Base-by-base conservation (phyloP, 2,888 invertebrate genomes). In the Hydraecia micacea region DNA sequence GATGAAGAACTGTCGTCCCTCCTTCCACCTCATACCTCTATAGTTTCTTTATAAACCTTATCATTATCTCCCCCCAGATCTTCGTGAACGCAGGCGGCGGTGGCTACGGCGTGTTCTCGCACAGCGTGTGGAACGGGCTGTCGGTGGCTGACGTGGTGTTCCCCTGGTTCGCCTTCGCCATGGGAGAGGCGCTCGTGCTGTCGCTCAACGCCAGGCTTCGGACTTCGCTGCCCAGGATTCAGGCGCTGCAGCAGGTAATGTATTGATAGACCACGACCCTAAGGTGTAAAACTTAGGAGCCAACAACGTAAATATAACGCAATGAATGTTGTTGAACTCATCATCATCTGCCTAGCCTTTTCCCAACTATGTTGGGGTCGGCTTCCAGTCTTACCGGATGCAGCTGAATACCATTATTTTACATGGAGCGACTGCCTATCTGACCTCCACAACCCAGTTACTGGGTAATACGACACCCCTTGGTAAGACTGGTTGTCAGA, bases 141-240 rank as follows among this genome's bases (percentile, higher is more conserved):
- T 98, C 98, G 0, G 95, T 99, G 32, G 99, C 99, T 0, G 99
- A 99, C 92, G 95, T 98, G n/a, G 98, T 99, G 70, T 98, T 99
- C 93, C 99, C 99, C 0, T 98, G 98, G 98, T 99, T 99, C 93
- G 97, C 98, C 46, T 99, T 98, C 97, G 97, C 98, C n/a, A 98
- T 98, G 98, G 99, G 99, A 0, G 97, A 98, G 80, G 98, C 98
- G 0, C 95, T 98, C 83, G 97, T 98, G 1, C 97, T 98, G 79
- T 98, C 98, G 0, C 97, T 98, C 42, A 97, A 98, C 85, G 97
- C 98, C 0, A 97, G 98, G 74, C 96, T 98, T 2, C 96, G 98
- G 86, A 97, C 98, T 42, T 97, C 97, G 0, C 95, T 97, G 87
- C 97, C 98, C 0, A 96, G 98, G 77, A 91, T 94, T 39, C 91